Base-by-base conservation (phyloP, 1,140 invertebrate species). In the Wiebesia pumilae region DNA sequence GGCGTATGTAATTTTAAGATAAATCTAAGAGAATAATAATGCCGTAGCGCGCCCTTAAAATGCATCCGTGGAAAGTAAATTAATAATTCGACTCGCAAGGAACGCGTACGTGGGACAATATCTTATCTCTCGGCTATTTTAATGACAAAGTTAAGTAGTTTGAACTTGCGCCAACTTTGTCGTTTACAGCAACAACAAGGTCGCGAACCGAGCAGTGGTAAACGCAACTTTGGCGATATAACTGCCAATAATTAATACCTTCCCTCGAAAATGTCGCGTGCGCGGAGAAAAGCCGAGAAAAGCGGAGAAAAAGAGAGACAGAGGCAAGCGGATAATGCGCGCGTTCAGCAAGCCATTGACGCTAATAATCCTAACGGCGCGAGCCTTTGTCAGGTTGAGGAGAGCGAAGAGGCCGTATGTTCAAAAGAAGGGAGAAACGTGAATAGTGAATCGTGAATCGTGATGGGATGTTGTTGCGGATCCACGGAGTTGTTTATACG, bases 281-380 rank as follows among this genome's bases (percentile, higher is more conserved):
- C 71, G 24, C 38, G 71, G 69, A 3, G 67, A n/a, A n/a, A n/a
- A n/a, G n/a, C n/a, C n/a, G n/a, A n/a, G n/a, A n/a, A n/a, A n/a
- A n/a, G n/a, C n/a, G n/a, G n/a, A n/a, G n/a, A n/a, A 78, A 47
- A 51, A 24, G 43, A 54, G 24, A 78, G 75, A 51, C 38, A 16
- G 58, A 67, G 58, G 16, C 69, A 38, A 30, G 69, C 58, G 62
- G 81, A 83, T 83, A 83, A 88, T 88, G 88, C 88, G 83, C 75
- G 54, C 62, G 38, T 47, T 69, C 43, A 83, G 82, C 87, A 81
- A 88, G 89, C 54, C 90, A 86, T 90, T 89, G 87, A 88, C 88
- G 88, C 88, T 90, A 91, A 91, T 91, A 90, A 89, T 91, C 89
- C 88, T 90, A 91, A 90, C 91, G 90, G 88, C 81, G 88, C 81